Base-by-base conservation (phyloP, 2,113 vertebrate species). In the Ctenodactylus gundi region DNA sequence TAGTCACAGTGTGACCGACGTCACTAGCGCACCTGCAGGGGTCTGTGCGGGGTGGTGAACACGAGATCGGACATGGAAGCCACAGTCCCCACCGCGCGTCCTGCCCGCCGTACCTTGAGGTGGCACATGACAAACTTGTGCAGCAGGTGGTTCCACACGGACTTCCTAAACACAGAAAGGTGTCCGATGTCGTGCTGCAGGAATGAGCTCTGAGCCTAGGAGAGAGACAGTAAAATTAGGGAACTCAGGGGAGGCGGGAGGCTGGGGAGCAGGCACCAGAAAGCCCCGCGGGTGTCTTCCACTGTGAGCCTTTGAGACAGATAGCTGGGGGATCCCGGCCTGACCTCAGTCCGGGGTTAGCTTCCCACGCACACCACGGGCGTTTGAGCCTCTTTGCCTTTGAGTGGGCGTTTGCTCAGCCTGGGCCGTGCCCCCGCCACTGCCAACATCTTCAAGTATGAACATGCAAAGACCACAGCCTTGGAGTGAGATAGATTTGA, bases 171-270 rank as follows among this genome's bases (percentile, higher is more conserved):
- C 2, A 98, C 80, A 34, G 98, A 98, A 44, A 98, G 97, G 51
- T 98, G 98, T 21, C 98, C 98, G 2, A 94, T 81, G 44, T 98
- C 98, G 34, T 99, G 98, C 15, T 98, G 98, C 20, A 98, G 51
- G 97, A 98, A 98, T 3, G 91, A 92, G 91, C 96, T 94, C 77
- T 98, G 98, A 31, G 92, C 96, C 98, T 98, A 93, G 51, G 85
- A 93, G 44, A 90, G 64, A 96, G 8, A 62, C 86, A 80, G 18
- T 41, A 18, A 10, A 18, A 10, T 92, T 70, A 95, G 51, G 70
- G 62, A 73, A 68, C n/a, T n/a, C n/a, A n/a, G n/a, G n/a, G n/a
- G n/a, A n/a, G n/a, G 8, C 8, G 7, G 0, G 53, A 75, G 53
- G 27, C 7, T 13, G 29, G 75, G 34, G 82, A 29, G 20, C 57